Evolutionary conservation across 1,140 invertebrate genomes (phyloP), one percentile per base, ranked within the genome.

Genomic region (Pogonus chalceus): DNA sequence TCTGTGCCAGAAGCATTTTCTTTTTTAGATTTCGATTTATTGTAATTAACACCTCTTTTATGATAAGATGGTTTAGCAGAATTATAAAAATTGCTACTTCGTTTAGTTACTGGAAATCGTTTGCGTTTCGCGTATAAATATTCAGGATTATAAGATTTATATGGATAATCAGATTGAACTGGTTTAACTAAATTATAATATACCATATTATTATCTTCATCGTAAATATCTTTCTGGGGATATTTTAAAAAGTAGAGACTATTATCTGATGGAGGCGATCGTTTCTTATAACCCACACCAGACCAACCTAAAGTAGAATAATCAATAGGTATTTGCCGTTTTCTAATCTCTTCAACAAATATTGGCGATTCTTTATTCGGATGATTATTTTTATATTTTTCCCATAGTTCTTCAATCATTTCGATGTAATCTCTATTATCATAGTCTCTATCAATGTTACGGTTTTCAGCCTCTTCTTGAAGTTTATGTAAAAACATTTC

Each of bases 21-120:
- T 64, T 58, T 23, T 56, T 65, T 23, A 16, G 62, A 47, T 22
- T 59, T 49, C 20, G 58, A 55, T n/a, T 56, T 43, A 12, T 21
- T 14, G 20, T 24, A n/a, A n/a, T 14, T 20, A 14, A 58, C 58
- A 20, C 54, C 53, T 55, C 62, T 59, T 39, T 58, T 62, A 50
- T 73, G 68, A 39, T 68, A 62, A 20, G 69, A 60, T 2, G 55
- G 59, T 35, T 60, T 55, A 22, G 63, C 62, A 10, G 39, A 54
- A 1, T 61, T 58, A 21, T 65, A 62, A 53, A 62, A 63, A 48
- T 59, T 72, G 62, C 72, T 77, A 56, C 76, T 79, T 23, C 81
- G 69, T 67, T 83, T 83, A 20, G 77, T 69, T n/a, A 83, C 78
- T 14, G 79, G 78, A 62, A 82, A 82, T 2, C 79, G 70, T 70